A percentile compares a stretch with the other conserved stretches of the same genome.
These are phyloP conservation scores for Diarsia mendica DNA, from an alignment of 2,888 invertebrate genomes.

Conservation along the genomic window DNA sequence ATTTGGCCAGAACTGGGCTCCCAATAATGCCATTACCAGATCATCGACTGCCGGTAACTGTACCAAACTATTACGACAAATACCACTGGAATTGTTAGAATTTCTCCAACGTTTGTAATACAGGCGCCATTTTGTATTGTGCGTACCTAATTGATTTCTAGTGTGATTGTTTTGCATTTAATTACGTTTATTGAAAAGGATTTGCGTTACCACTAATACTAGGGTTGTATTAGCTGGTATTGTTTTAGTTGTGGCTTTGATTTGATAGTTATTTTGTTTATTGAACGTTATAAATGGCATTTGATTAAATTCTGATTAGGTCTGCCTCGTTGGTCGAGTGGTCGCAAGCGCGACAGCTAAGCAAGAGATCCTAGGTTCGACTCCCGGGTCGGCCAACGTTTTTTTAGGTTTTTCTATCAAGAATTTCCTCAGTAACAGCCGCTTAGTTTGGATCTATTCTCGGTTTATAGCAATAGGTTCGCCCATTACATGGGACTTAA, in stretches of 20 bases:
- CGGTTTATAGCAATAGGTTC: too few relatives aligned
- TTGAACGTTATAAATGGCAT: neutral
- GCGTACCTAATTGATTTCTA: constrained; percentile 42
- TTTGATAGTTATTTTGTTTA: constrained; percentile 7
- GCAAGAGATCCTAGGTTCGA: too few relatives aligned
- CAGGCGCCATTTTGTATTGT: constrained; percentile 47
- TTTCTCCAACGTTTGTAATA: constrained; percentile 33
- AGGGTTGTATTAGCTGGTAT: neutral
- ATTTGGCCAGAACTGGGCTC: too few relatives aligned
- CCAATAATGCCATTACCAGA: neutral
- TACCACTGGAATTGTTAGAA: constrained; percentile 51
- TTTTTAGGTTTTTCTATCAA: too few relatives aligned
- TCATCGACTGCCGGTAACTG: neutral
- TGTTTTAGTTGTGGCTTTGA: constrained; percentile 1
- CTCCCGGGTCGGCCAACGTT: too few relatives aligned
- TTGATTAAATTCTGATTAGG: neutral
- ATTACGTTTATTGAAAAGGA: constrained; percentile 38
- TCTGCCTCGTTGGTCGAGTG: too few relatives aligned
- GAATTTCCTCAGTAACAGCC: too few relatives aligned
- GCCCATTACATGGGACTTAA: too few relatives aligned
- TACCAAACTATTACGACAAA: constrained; percentile 38
- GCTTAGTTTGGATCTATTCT: too few relatives aligned
- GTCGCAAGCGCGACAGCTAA: too few relatives aligned
- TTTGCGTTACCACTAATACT: constrained; percentile 14
- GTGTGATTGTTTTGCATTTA: constrained; percentile 45